phyloP scores from a whole-genome alignment of 1,140 invertebrate species.

The Stegodyphus mimosarum region DNA sequence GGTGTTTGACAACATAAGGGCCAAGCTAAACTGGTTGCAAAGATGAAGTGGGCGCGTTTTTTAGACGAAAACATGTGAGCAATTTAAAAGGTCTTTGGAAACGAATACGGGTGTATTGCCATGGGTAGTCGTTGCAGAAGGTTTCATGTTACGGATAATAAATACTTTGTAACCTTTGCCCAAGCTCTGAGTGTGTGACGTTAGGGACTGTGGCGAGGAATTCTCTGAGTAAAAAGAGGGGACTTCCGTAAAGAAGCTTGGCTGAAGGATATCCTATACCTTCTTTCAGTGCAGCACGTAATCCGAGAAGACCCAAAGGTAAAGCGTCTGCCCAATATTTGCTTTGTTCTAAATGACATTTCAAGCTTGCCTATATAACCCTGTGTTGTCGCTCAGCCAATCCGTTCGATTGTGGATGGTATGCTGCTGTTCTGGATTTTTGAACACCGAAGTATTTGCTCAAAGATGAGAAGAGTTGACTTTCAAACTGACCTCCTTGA shows the following conservation, averaged over 20 bases:
- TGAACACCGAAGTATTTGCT: too few species aligned
- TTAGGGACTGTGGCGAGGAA: constrained; percentile 19
- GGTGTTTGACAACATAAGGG: too few species aligned
- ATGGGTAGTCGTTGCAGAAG: constrained; percentile 16
- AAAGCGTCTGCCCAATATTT: constrained; percentile 65
- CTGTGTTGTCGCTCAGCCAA: constrained; percentile 63
- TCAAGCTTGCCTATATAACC: constrained; percentile 66
- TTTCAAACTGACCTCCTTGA: constrained; percentile 69
- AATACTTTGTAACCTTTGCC: constrained; percentile 5
- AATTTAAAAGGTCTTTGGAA: too few species aligned
- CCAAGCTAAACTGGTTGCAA: constrained; percentile 14
- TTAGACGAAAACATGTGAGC: constrained; percentile 14
- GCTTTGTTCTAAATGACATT: constrained; percentile 37
- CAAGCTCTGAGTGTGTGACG: neutral
- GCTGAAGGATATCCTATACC: constrained; percentile 59
- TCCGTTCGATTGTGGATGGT: constrained; percentile 67
- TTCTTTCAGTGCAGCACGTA: constrained; percentile 63
- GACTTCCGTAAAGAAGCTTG: constrained; percentile 27
- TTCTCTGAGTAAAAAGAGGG: constrained; percentile 55
- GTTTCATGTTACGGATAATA: constrained; percentile 7
- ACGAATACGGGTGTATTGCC: constrained; percentile 4
- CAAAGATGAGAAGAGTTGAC: constrained; percentile 64
- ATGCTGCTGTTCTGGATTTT: too few species aligned
- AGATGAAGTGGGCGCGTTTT: constrained; percentile 5
- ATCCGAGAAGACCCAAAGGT: constrained; percentile 66